Evolutionary conservation across 2,888 invertebrate species (phyloP).

Genomic region (Galerucella nymphaeae): DNA sequence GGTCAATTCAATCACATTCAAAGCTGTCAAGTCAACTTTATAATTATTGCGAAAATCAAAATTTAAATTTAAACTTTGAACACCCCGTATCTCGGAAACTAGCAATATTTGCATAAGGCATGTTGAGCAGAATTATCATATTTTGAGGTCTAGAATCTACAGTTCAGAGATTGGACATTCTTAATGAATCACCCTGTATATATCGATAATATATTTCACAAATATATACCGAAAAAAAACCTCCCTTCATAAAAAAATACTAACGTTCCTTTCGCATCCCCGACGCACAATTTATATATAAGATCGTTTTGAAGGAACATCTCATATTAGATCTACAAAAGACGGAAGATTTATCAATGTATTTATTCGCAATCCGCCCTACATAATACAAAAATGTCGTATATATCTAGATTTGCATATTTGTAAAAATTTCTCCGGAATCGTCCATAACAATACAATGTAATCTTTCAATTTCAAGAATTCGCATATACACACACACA

Average conservation of each 20-base stretch:
- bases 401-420: conserved; percentile 50
- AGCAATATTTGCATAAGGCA: too few species aligned
- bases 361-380: conserved; percentile 45
- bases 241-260: neutral
- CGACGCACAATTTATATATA: neutral
- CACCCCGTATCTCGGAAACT: too few species aligned
- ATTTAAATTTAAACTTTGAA: too few species aligned
- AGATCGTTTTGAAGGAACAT: conserved; percentile 9
- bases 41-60: too few species aligned
- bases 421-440: conserved; percentile 48
- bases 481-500: conserved; percentile 51
- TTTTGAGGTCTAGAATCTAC: too few species aligned
- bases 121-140: too few species aligned
- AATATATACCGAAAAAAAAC: neutral
- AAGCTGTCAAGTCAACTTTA: too few species aligned
- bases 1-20: too few species aligned
- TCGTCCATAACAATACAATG: conserved; percentile 60
- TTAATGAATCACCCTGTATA: too few species aligned
- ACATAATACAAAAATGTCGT: conserved; percentile 45
- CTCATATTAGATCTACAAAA: conserved; percentile 39
- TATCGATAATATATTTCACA: conserved; percentile 3
- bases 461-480: conserved; percentile 63
- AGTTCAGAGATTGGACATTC: too few species aligned
- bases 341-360: conserved; percentile 48
- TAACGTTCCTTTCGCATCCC: neutral